These are phyloP conservation scores for Xenotilapia longispinis DNA, from an alignment of 2,113 vertebrate genomes.

Conservation along the genomic window DNA sequence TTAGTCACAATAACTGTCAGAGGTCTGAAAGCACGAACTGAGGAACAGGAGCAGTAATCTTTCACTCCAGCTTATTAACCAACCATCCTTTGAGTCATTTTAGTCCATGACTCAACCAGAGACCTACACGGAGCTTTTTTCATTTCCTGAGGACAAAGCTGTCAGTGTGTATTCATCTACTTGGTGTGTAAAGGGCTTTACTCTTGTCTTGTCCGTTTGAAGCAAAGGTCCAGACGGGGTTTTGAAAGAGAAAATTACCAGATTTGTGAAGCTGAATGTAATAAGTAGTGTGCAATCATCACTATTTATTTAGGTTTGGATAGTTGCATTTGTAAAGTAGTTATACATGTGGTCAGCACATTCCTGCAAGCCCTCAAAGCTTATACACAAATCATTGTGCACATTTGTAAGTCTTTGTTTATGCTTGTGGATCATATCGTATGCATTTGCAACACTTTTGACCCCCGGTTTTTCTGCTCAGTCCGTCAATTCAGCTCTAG, in stretches of 20 bases:
- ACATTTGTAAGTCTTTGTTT: not conserved
- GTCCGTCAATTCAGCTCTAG: not conserved
- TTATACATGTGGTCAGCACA: not conserved
- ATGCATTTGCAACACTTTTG: not conserved
- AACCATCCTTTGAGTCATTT: not conserved
- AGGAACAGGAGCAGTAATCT: not conserved
- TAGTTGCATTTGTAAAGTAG: rapidly evolving
- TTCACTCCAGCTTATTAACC: not conserved
- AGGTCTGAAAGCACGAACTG: not conserved
- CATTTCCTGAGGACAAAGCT: not conserved
- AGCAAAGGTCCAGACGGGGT: rapidly evolving
- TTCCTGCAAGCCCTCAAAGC: not conserved
- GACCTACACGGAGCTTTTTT: not conserved
- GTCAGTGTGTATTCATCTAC: not conserved
- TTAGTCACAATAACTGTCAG: not conserved
- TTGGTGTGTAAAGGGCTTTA: not conserved
- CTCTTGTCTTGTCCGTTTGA: not conserved
- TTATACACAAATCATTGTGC: not conserved
- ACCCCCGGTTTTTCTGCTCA: not conserved
- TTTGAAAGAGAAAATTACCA: not conserved
- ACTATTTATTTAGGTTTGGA: not conserved
- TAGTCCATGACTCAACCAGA: not conserved
- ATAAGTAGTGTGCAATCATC: rapidly evolving
- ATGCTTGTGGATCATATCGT: not conserved
- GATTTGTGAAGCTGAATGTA: not conserved